phyloP scores from a whole-genome alignment of 2,113 vertebrate genomes.

The Tachysurus vachellii region DNA sequence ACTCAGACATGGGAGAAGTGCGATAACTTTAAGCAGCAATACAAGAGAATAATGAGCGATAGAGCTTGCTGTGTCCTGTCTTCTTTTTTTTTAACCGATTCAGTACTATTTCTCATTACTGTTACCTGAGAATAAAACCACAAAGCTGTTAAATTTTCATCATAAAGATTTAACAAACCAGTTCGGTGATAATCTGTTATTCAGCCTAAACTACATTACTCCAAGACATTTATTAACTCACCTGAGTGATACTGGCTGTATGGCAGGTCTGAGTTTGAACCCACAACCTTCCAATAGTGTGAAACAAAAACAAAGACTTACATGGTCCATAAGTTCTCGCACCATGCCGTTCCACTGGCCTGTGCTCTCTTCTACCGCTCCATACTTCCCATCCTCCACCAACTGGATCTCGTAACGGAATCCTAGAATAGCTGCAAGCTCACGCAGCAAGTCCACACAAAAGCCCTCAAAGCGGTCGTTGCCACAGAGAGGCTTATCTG shows the following conservation, averaged over 20 bases:
- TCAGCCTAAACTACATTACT: not conserved
- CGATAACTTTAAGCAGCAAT: not conserved
- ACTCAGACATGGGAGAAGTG: not conserved
- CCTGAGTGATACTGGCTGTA: too few relatives aligned
- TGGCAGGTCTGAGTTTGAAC: too few relatives aligned
- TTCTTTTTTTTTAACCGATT: not conserved
- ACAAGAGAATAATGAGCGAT: not conserved
- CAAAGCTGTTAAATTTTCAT: not conserved
- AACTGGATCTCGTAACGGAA: slow-evolving; percentile 94
- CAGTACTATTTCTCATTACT: not conserved
- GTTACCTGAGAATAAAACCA: not conserved
- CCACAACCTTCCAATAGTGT: not conserved
- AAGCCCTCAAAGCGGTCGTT: slow-evolving; percentile 97
- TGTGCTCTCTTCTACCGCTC: slow-evolving; percentile 86
- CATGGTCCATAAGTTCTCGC: slow-evolving; percentile 95
- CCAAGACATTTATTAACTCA: not conserved
- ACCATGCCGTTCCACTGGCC: slow-evolving; percentile 99
- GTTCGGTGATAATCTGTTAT: not conserved
- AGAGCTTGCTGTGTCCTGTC: not conserved
- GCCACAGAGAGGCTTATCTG: slow-evolving; percentile 94
- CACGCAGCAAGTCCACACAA: slow-evolving; percentile 93
- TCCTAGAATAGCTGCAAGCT: slow-evolving; percentile 90
- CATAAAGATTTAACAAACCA: not conserved
- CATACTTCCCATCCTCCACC: slow-evolving; percentile 94
- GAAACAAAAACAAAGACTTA: slow-evolving; percentile 72